A percentile compares a stretch with the other conserved stretches of the same genome.
phyloP scores from a whole-genome alignment of 2,113 vertebrate species.

The Cinclus cinclus region DNA sequence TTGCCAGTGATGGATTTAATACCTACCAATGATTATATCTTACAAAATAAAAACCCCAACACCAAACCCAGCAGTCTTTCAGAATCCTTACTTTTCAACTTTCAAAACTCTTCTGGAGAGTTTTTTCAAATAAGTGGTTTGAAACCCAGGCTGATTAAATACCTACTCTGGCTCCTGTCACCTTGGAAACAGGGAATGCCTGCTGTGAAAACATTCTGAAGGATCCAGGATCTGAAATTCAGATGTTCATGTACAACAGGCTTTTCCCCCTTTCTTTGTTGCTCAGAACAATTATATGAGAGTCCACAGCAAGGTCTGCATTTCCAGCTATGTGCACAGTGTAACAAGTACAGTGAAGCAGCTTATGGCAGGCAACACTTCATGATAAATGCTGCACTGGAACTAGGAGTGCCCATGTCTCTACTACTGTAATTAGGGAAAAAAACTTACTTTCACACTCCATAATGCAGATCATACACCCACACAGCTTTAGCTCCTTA shows the following conservation, averaged over 20 bases:
- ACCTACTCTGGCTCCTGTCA: background rate
- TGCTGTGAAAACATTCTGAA: background rate
- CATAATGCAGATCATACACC: background rate
- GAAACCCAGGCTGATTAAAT: background rate
- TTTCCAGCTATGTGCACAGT: background rate
- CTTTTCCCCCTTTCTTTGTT: background rate
- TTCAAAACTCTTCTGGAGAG: background rate
- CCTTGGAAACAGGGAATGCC: background rate
- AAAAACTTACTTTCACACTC: background rate
- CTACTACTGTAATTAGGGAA: background rate
- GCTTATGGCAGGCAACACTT: background rate
- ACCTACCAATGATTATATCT: background rate
- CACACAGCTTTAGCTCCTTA: background rate
- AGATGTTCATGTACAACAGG: background rate
- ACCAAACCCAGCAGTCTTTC: background rate
- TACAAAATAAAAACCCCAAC: background rate
- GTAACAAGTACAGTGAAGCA: background rate
- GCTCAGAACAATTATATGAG: rapidly evolving
- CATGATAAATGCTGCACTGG: background rate
- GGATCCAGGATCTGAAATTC: background rate
- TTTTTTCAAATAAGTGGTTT: background rate
- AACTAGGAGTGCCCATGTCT: background rate
- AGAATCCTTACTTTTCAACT: background rate
- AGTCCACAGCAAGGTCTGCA: background rate
- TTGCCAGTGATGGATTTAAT: background rate